A percentile compares a stretch with the other conserved stretches of the same genome.
Evolutionary conservation across 2,888 invertebrate genomes (phyloP).

Genomic region (Machimus rusticus): DNA sequence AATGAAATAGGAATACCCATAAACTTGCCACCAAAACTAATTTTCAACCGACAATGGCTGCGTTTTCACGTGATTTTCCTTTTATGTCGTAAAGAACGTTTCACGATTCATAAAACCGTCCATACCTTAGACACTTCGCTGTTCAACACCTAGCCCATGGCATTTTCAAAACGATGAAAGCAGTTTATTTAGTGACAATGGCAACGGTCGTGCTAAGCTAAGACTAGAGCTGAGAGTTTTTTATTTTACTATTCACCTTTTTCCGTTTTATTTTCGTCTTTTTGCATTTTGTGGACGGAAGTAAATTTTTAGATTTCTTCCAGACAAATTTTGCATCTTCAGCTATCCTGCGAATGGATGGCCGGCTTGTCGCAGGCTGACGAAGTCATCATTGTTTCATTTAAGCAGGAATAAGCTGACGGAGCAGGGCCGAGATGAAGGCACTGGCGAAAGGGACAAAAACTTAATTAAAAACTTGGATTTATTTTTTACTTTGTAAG

Average conservation of each 20-base stretch:
- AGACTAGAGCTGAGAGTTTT: neutral
- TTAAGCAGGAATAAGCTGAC: neutral
- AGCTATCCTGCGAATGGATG: neutral
- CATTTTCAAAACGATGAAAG: neutral
- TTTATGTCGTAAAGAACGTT: neutral
- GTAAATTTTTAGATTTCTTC: neutral
- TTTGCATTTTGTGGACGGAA: neutral
- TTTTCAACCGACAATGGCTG: neutral
- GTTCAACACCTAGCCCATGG: neutral
- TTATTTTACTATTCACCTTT: neutral
- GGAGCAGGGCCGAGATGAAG: neutral
- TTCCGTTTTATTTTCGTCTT: neutral
- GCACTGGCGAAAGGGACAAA: neutral
- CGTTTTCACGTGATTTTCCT: neutral
- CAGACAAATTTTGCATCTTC: neutral
- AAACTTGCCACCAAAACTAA: neutral
- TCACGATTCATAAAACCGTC: neutral
- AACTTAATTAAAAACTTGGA: slow-evolving; percentile 37
- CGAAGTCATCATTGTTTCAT: neutral
- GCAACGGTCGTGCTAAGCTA: neutral
- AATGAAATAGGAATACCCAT: neutral
- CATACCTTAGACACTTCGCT: neutral
- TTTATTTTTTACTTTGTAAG: slow-evolving; percentile 32
- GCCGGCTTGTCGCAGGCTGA: neutral
- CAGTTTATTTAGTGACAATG: neutral